A percentile compares a stretch with the other conserved stretches of the same genome.
Evolutionary conservation across 2,888 invertebrate species (phyloP).

Genomic region (Panopea generosa): DNA sequence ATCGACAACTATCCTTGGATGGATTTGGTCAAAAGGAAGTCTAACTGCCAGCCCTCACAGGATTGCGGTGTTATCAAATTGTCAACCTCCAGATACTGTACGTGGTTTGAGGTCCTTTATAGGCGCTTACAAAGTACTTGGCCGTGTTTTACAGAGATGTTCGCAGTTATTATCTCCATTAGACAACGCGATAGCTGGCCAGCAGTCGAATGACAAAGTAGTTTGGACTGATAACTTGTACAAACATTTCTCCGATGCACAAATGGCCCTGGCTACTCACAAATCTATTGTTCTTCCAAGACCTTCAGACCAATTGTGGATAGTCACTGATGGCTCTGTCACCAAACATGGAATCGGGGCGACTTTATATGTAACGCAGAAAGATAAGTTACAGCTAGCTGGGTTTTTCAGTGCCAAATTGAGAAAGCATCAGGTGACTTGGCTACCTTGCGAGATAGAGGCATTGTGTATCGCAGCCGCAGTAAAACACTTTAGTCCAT

Average conservation of each 20-base stretch:
- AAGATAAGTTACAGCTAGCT: slow-evolving; percentile 38
- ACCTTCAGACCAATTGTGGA: no score
- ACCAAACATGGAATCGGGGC: slow-evolving; percentile 47
- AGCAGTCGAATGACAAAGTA: neutral
- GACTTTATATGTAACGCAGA: slow-evolving; percentile 49
- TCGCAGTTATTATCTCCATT: neutral
- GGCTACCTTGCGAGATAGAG: slow-evolving; percentile 71
- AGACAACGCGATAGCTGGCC: neutral
- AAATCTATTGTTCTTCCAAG: slow-evolving; percentile 32
- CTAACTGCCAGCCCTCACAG: no score
- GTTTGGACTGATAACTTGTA: neutral
- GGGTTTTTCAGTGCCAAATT: slow-evolving; percentile 65
- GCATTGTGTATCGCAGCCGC: slow-evolving; percentile 60
- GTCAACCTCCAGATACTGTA: no score
- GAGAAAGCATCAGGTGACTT: slow-evolving; percentile 51
- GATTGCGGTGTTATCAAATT: no score
- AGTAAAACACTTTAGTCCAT: slow-evolving; percentile 66
- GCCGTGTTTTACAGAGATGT: neutral
- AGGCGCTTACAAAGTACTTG: slow-evolving; percentile 2
- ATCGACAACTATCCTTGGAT: no score
- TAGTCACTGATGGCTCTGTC: slow-evolving; percentile 49
- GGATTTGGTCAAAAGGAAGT: no score
- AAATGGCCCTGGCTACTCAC: neutral
- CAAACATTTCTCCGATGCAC: slow-evolving; percentile 3
- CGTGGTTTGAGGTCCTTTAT: neutral